These are phyloP conservation scores for Bothrops jararaca DNA, from an alignment of 2,113 vertebrate species.

Conservation along the genomic window DNA sequence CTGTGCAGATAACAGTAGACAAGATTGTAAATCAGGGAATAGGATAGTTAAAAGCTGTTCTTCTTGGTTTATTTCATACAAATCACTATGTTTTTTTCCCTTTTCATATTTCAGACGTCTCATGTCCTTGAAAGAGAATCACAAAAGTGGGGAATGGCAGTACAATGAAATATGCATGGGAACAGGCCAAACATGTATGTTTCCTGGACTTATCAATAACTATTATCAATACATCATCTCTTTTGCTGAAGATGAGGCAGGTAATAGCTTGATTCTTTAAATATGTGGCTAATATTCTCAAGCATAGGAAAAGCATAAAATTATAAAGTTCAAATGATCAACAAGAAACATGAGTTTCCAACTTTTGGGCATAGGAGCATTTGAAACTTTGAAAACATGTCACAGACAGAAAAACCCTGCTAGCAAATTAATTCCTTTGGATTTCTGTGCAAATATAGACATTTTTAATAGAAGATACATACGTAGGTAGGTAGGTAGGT, in stretches of 20 bases:
- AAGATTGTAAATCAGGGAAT: not conserved
- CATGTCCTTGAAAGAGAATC: conserved; percentile 87
- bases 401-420: not conserved
- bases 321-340: not conserved
- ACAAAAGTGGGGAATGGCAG: conserved; percentile 72
- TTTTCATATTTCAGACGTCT: conserved; percentile 74
- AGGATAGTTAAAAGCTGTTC: not conserved
- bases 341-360: not conserved
- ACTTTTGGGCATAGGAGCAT: not conserved
- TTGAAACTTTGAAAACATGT: not conserved
- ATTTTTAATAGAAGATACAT: not conserved
- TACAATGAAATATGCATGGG: conserved; percentile 96
- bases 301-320: not conserved
- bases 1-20: not conserved
- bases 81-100: conserved; percentile 12
- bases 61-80: not conserved
- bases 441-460: not conserved
- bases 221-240: conserved; percentile 93
- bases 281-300: not conserved
- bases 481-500: too few relatives aligned
- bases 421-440: not conserved
- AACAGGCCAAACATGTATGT: conserved; percentile 81
- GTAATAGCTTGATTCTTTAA: conserved; percentile 62
- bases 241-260: conserved; percentile 94
- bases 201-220: conserved; percentile 92